Base-by-base conservation (phyloP, 2,797 vertebrate species). In the Rhynchotus rufescens region DNA sequence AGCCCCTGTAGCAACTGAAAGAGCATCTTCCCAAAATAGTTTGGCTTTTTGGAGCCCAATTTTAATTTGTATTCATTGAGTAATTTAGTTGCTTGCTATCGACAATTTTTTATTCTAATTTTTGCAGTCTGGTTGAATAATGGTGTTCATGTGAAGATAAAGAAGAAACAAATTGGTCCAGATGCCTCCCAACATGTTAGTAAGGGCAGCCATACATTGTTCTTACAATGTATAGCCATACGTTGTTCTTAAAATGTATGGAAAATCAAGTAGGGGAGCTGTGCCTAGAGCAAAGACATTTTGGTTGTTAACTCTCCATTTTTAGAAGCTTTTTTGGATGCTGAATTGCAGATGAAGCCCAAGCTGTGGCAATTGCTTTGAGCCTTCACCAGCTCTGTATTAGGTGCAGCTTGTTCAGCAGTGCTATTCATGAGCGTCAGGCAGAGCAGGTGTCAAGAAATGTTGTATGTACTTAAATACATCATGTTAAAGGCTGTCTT, bases 1-100 rank as follows among this genome's bases (percentile, higher is more conserved):
- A 93, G 82, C 85, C 82, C 82, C 77, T 64, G 69, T 93, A 88
- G 92, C 73, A 1, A 61, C 30, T 90, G 56, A 82, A 82, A 68
- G 89, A 90, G 65, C 5, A 2, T 78, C 60, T 79, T 83, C 75
- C 64, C 76, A 78, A 52, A 6, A 12, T 52, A 51, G 42, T 44
- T 62, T 93, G 79, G 45, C 36, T 60, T 90, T 75, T 61, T 75
- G 40, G 66, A 93, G 47, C 66, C 32, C n/a, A 47, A 47, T 47
- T 80, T 25, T 59, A 36, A 30, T 54, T 54, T 54, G 17, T 30
- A 60, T 67, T 19, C 44, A 81, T 78, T 59, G 61, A 81, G 61
- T 79, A 79, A 49, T 92, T 69, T 16, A 65, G 49, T 42, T 86
- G 15, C 82, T 90, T 92, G 87, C 36, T 62, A 2, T 80, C 62